Conservation (phyloP, 2,888 invertebrate genomes). For the Limnephilus marmoratus region DNA sequence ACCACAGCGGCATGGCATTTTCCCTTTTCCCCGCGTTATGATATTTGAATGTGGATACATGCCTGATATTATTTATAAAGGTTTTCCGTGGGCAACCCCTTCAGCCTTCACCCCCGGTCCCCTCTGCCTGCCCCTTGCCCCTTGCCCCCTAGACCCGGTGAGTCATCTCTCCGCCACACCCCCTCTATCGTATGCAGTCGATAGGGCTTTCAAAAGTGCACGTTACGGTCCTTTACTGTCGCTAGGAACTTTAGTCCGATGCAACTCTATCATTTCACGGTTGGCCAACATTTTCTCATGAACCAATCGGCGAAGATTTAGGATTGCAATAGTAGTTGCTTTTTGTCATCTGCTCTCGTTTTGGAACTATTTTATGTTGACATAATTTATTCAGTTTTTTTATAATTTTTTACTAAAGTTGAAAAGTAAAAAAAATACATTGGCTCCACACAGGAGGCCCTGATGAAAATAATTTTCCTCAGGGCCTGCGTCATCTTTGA, state of each 20-base stretch:
- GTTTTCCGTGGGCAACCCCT: slow-evolving; percentile 12
- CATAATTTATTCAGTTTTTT: neutral
- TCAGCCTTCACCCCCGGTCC: neutral
- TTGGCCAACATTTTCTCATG: slow-evolving; percentile 21
- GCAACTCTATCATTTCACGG: slow-evolving; percentile 45
- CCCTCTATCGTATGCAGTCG: slow-evolving; percentile 3
- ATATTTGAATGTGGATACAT: neutral
- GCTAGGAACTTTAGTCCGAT: slow-evolving; percentile 39
- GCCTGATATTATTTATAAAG: slow-evolving; percentile 26
- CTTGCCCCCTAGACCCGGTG: neutral
- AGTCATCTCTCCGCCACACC: slow-evolving; percentile 30
- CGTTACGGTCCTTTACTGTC: slow-evolving; percentile 16
- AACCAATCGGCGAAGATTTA: slow-evolving; percentile 33
- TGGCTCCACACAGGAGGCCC: too few species aligned
- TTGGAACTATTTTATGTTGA: neutral
- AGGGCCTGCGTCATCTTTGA: too few species aligned
- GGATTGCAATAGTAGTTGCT: slow-evolving; percentile 23
- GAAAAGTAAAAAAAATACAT: too few species aligned
- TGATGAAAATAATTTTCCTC: too few species aligned
- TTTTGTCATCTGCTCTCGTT: slow-evolving; percentile 4
- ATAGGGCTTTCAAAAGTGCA: slow-evolving; percentile 48
- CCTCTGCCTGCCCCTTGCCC: too few species aligned
- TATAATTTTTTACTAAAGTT: too few species aligned
- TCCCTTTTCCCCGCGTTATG: slow-evolving; percentile 26
- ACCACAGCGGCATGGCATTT: slow-evolving; percentile 40